A percentile compares a stretch with the other conserved stretches of the same genome.
Conservation (phyloP, 2,113 vertebrate species). For the Syngnathus floridae region DNA sequence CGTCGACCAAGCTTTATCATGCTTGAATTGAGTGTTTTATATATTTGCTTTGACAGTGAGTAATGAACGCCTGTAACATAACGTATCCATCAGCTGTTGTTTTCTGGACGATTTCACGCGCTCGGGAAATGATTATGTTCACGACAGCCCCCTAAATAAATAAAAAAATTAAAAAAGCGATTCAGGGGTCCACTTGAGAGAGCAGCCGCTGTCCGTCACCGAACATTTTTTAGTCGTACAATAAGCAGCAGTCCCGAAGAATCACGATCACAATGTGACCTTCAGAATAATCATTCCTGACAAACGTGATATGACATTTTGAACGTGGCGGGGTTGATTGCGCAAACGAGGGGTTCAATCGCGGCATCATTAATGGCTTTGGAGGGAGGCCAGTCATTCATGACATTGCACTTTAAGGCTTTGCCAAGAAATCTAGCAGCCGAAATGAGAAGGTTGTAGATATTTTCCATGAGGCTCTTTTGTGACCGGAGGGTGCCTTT, state of each 20-base stretch:
- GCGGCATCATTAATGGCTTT: slow-evolving; percentile 89
- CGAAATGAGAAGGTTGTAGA: slow-evolving; percentile 86
- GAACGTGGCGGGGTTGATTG: slow-evolving; percentile 82
- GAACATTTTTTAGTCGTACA: neutral
- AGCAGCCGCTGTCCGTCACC: slow-evolving; percentile 13
- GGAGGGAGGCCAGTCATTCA: slow-evolving; percentile 90
- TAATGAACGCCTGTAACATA: slow-evolving; percentile 28
- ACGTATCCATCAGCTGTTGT: slow-evolving; percentile 33
- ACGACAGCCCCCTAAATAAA: neutral
- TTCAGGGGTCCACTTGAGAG: slow-evolving; percentile 17
- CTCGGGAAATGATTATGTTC: slow-evolving; percentile 25
- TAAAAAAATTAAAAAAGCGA: slow-evolving; percentile 6
- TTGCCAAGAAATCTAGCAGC: slow-evolving; percentile 74
- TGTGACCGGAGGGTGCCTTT: slow-evolving; percentile 77
- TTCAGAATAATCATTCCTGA: slow-evolving; percentile 78
- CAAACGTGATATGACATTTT: slow-evolving; percentile 92
- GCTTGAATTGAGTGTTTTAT: slow-evolving; percentile 20
- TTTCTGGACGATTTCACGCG: slow-evolving; percentile 35
- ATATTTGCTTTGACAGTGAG: slow-evolving; percentile 31
- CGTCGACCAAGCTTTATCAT: slow-evolving; percentile 3
- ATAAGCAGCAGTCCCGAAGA: neutral
- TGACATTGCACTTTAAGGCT: slow-evolving; percentile 90
- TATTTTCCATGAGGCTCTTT: slow-evolving; percentile 90
- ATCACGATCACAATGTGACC: slow-evolving; percentile 70
- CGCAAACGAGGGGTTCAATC: slow-evolving; percentile 87